phyloP scores from a whole-genome alignment of 1,140 invertebrate species.

The Scaptodrosophila lebanonensis region DNA sequence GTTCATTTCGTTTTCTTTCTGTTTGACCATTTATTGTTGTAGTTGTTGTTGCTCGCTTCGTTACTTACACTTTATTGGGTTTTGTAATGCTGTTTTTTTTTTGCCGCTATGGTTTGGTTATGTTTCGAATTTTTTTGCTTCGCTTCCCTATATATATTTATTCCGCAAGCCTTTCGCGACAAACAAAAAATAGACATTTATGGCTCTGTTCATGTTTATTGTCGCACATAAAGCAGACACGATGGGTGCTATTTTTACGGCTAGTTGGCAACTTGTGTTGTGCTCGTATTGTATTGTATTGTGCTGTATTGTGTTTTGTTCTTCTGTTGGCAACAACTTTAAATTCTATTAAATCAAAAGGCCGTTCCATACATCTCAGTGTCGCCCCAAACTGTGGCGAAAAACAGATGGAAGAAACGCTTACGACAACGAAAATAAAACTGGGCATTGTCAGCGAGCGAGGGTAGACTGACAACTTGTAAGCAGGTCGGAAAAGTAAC shows the following conservation, averaged over 20 bases:
- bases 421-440: constrained; percentile 56
- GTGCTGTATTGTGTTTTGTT: background rate
- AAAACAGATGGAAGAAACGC: constrained; percentile 34
- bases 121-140: constrained; percentile 15
- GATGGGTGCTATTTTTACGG: constrained; percentile 55
- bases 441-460: constrained; percentile 38
- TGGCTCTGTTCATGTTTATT: constrained; percentile 73
- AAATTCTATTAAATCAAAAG: constrained; percentile 69
- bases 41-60: constrained; percentile 51
- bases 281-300: background rate
- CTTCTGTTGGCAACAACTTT: constrained; percentile 43
- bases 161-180: constrained; percentile 44
- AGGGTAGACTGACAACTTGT: constrained; percentile 36
- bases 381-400: background rate
- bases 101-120: background rate
- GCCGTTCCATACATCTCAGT: constrained; percentile 1
- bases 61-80: constrained; percentile 72
- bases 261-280: constrained; percentile 61
- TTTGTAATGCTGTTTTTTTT: constrained; percentile 34
- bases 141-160: constrained; percentile 27
- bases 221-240: constrained; percentile 66
- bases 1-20: constrained; percentile 43
- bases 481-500: constrained; percentile 6
- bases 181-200: constrained; percentile 57
- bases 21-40: background rate